Percentiles rank a stretch among this genome's conserved stretches.
phyloP scores from a whole-genome alignment of 2,113 vertebrate genomes.

The Pterophyllum scalare region DNA sequence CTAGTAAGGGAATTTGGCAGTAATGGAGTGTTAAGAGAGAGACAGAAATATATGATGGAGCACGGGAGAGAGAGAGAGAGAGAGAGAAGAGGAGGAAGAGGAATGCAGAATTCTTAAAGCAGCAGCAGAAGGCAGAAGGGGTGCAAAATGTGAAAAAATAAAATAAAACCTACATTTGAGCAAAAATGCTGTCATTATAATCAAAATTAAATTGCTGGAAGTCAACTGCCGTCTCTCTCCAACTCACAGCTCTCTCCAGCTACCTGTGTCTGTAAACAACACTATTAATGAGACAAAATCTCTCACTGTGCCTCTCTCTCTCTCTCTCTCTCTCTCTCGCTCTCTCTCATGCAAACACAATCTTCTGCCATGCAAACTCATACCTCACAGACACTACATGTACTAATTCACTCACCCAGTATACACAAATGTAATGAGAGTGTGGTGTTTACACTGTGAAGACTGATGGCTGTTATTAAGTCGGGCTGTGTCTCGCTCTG shows the following conservation, averaged over 20 bases:
- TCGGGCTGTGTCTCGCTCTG: constrained; percentile 10
- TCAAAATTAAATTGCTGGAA: constrained; percentile 57
- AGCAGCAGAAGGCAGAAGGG: constrained; percentile 11
- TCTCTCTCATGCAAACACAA: constrained; percentile 10
- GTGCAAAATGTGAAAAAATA: constrained; percentile 7
- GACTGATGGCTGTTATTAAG: constrained; percentile 62
- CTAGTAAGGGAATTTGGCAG: constrained; percentile 65
- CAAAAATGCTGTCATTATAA: constrained; percentile 36
- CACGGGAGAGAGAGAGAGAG: not conserved
- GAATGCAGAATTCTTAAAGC: not conserved
- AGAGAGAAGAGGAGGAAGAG: not conserved
- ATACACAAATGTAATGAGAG: constrained; percentile 52
- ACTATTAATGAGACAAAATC: constrained; percentile 61
- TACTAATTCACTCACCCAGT: not conserved
- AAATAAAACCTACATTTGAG: not conserved
- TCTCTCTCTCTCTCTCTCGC: not conserved
- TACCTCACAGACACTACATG: constrained; percentile 11
- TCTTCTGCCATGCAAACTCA: not conserved
- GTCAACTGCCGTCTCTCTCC: constrained; percentile 39
- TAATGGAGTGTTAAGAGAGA: constrained; percentile 28
- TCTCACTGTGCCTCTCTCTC: not conserved
- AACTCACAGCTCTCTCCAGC: constrained; percentile 33
- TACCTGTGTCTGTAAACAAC: constrained; percentile 60
- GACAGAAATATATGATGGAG: not conserved
- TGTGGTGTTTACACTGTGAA: constrained; percentile 42